Conservation (phyloP, 2,888 invertebrate species). For the Leptodirus hochenwartii region DNA sequence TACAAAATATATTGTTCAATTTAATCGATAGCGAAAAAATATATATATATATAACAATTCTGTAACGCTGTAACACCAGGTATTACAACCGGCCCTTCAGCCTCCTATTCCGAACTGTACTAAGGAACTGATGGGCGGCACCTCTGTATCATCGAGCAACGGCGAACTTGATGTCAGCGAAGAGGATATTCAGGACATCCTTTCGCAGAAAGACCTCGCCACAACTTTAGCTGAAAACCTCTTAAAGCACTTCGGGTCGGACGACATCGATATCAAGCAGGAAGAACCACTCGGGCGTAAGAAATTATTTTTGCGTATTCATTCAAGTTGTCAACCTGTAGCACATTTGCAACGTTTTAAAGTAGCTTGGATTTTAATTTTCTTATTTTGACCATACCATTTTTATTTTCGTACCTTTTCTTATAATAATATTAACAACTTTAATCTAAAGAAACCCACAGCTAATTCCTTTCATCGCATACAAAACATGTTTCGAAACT, state of each 20-base stretch:
- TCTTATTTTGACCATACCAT: too few relatives aligned
- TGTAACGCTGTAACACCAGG: slow-evolving; percentile 18
- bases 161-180: slow-evolving; percentile 40
- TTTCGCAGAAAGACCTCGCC: slow-evolving; percentile 56
- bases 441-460: too few relatives aligned
- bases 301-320: slow-evolving; percentile 1
- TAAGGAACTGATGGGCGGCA: slow-evolving; percentile 14
- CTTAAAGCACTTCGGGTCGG: slow-evolving; percentile 65
- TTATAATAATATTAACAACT: too few relatives aligned
- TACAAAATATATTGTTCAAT: slow-evolving; percentile 9
- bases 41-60: too few relatives aligned
- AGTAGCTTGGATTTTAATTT: neutral
- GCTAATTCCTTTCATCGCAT: too few relatives aligned
- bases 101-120: slow-evolving; percentile 16
- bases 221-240: slow-evolving; percentile 77
- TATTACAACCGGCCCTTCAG: slow-evolving; percentile 18
- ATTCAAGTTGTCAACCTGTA: neutral
- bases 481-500: too few relatives aligned
- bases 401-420: too few relatives aligned
- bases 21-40: too few relatives aligned
- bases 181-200: slow-evolving; percentile 50
- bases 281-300: slow-evolving; percentile 17
- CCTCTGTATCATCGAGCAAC: slow-evolving; percentile 6
- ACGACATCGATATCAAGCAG: slow-evolving; percentile 38
- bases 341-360: neutral